Conservation (phyloP, 2,113 vertebrate genomes). For the Polyodon spathula region DNA sequence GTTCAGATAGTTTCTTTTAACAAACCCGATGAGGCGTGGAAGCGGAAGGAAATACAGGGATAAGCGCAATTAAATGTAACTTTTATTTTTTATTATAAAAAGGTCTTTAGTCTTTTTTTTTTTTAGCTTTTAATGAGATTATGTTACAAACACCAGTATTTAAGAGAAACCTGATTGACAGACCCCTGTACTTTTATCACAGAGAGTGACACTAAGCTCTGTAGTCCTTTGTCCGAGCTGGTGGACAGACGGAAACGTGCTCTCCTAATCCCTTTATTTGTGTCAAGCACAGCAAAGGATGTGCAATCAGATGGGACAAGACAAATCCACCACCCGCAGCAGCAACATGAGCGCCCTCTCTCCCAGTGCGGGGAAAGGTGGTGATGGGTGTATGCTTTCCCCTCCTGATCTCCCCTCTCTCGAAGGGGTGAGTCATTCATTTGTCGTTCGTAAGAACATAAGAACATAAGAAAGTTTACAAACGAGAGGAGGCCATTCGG, state of each 20-base stretch:
- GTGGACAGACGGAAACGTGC: constrained; percentile 93
- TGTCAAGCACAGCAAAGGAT: constrained; percentile 81
- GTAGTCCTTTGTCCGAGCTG: constrained; percentile 76
- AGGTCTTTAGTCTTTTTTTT: constrained; percentile 28
- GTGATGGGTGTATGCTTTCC: neutral
- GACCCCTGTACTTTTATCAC: constrained; percentile 93
- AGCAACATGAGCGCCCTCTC: constrained; percentile 22
- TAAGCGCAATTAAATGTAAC: constrained; percentile 60
- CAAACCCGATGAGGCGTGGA: neutral
- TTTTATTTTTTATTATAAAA: constrained; percentile 39
- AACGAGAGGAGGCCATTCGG: too few relatives aligned
- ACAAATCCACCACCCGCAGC: constrained; percentile 35
- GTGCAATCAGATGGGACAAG: constrained; percentile 59
- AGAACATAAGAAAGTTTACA: too few relatives aligned
- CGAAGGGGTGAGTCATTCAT: too few relatives aligned
- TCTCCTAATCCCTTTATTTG: constrained; percentile 97
- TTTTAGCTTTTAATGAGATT: constrained; percentile 97
- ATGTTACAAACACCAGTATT: constrained; percentile 77
- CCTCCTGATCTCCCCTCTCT: too few relatives aligned
- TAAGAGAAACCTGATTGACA: constrained; percentile 80
- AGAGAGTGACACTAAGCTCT: constrained; percentile 85
- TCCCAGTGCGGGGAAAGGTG: constrained; percentile 32
- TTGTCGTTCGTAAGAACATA: too few relatives aligned
- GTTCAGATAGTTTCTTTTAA: neutral
- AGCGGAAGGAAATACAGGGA: constrained; percentile 34